These are phyloP conservation scores for Sebastes kiyomatsui DNA, from an alignment of 2,797 vertebrate species.

Conservation along the genomic window DNA sequence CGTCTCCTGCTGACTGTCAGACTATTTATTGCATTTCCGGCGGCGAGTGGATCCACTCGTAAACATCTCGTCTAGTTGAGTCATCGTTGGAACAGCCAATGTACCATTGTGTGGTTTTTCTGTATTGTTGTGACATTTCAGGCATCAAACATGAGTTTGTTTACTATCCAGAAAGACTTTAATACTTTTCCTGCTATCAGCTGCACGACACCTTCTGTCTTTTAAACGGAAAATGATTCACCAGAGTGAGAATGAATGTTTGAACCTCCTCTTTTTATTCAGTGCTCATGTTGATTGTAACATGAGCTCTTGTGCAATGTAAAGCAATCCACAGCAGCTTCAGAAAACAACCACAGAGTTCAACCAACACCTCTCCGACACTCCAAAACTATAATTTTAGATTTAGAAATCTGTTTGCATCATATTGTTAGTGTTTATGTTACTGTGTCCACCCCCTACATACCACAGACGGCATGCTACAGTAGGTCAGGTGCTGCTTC, in stretches of 20 bases:
- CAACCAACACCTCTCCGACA: background rate
- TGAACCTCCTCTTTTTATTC: background rate
- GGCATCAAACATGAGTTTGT: background rate
- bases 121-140: background rate
- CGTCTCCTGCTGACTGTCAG: conserved; percentile 13
- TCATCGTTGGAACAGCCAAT: conserved; percentile 9
- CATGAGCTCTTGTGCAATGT: background rate
- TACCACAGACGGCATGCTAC: background rate
- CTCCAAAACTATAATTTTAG: background rate
- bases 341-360: conserved; percentile 1
- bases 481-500: conserved; percentile 8
- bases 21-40: conserved; percentile 14
- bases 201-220: background rate
- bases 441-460: background rate
- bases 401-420: background rate
- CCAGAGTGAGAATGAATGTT: background rate
- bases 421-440: background rate
- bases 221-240: background rate
- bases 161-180: background rate
- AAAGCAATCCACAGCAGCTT: background rate
- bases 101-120: background rate
- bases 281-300: background rate
- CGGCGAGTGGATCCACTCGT: background rate
- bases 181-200: background rate
- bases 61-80: background rate